Base-by-base conservation (phyloP, 2,888 invertebrate species). In the Cordilura impudica region DNA sequence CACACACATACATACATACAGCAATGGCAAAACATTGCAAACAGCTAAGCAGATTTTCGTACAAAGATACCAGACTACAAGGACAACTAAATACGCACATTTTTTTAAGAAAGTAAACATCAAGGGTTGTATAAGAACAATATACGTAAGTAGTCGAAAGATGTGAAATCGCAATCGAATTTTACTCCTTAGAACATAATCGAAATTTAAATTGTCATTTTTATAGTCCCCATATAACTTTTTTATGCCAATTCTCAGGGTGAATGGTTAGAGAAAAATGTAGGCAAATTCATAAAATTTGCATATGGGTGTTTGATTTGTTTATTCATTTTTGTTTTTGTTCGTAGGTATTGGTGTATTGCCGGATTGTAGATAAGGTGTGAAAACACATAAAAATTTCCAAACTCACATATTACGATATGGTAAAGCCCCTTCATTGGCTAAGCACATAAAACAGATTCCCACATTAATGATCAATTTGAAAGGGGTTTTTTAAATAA, bases 41-140 rank as follows among this genome's bases (percentile, higher is more conserved):
- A 73, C 79, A 81, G 66, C 79, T 82, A 82, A 83, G 81, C 82
- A 78, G 82, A 82, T 81, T 81, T 81, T 39, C 21, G 51, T 31
- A 31, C 10, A 43, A 14, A 63, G 63, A 70, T 63, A 70, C 43
- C 23, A 49, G 16, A n/a, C 6, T 14, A 23, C 23, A 21, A 51
- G 14, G 10, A 35, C 26, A 53, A 31, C 43, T 73, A 58, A 73
- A 67, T 60, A 45, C 53, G 31, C 45, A 51, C n/a, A 60, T 39
- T 53, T 60, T n/a, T n/a, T 54, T 16, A 63, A 49, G 18, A 47
- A 63, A 75, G 43, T n/a, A 81, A 73, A 69, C 65, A 72, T 69
- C 75, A 75, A 72, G 78, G 78, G 78, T 75, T 78, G 78, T n/a
- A n/a, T n/a, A n/a, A n/a, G n/a, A 49, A 58, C 0, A 2, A 12